Percentiles rank a stretch among this genome's conserved stretches.
phyloP scores from a whole-genome alignment of 2,113 vertebrate genomes.

The Galbula dea region DNA sequence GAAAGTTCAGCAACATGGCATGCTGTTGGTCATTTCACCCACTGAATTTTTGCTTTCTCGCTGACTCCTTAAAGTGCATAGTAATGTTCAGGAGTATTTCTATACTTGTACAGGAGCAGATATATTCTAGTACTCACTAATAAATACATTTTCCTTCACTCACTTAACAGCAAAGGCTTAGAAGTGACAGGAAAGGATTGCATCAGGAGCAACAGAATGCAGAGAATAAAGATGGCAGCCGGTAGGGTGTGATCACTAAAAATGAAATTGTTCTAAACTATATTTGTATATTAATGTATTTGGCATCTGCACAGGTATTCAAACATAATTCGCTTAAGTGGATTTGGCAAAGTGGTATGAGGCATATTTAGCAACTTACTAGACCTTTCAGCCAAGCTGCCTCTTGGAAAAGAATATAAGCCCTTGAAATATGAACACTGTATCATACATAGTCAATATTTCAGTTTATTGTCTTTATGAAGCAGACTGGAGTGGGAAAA shows the following conservation, averaged over 20 bases:
- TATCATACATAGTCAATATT: conserved; percentile 56
- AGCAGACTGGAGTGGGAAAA: conserved; percentile 53
- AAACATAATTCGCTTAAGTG: conserved; percentile 50
- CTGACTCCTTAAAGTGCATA: neutral
- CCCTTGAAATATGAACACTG: conserved; percentile 41
- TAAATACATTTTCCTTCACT: neutral
- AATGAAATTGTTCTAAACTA: conserved; percentile 13
- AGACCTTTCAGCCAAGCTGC: conserved; percentile 34
- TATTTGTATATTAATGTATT: conserved; percentile 3
- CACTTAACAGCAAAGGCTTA: neutral
- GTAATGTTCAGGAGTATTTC: neutral
- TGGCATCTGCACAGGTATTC: conserved; percentile 40
- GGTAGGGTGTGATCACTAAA: neutral
- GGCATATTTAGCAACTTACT: conserved; percentile 58
- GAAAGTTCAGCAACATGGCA: neutral
- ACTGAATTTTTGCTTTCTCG: neutral
- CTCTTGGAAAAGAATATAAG: conserved; percentile 35
- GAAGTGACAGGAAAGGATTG: neutral
- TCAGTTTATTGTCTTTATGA: conserved; percentile 59
- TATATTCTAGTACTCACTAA: neutral
- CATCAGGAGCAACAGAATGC: neutral
- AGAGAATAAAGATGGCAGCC: neutral
- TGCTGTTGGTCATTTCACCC: accelerated
- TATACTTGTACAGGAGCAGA: neutral
- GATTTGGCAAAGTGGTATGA: conserved; percentile 53